These are phyloP conservation scores for Bombyx mori DNA, from an alignment of 1,140 invertebrate species.

Conservation along the genomic window ASM3026992v2 NC_085124.1:7284001-7284500, in stretches of 20 bases:
- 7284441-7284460: slow-evolving; percentile 28
- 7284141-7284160: too few species aligned
- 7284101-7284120: too few species aligned
- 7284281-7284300: slow-evolving; percentile 36
- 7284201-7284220: background rate
- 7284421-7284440: slow-evolving; percentile 17
- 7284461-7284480: background rate
- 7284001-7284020: too few species aligned
- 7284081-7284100: too few species aligned
- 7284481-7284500: background rate
- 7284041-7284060: too few species aligned
- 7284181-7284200: too few species aligned
- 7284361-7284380: slow-evolving; percentile 50
- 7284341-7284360: slow-evolving; percentile 52
- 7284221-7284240: slow-evolving; percentile 16
- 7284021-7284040: too few species aligned
- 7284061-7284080: too few species aligned
- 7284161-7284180: too few species aligned
- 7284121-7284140: too few species aligned
- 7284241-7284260: slow-evolving; percentile 9
- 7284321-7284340: slow-evolving; percentile 59
- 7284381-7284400: slow-evolving; percentile 57
- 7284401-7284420: slow-evolving; percentile 42
- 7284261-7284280: slow-evolving; percentile 8
- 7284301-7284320: slow-evolving; percentile 50